Conservation (phyloP, 2,113 vertebrate species). For the Pagrus major region DNA sequence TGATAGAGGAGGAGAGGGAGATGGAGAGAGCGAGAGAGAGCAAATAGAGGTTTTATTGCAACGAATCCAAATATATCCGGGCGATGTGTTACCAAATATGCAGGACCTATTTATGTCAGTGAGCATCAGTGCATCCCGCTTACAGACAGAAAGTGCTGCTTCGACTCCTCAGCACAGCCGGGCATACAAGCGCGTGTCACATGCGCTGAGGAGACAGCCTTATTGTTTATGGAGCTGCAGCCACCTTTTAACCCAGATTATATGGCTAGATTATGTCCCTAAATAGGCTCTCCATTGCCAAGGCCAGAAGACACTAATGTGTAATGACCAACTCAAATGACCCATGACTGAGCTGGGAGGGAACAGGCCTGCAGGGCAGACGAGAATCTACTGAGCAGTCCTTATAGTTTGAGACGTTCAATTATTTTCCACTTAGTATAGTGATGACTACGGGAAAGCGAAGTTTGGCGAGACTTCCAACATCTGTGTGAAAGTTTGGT, state of each 20-base stretch:
- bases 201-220: constrained; percentile 11
- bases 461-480: constrained; percentile 20
- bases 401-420: constrained; percentile 42
- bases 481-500: constrained; percentile 16
- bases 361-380: constrained; percentile 32
- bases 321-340: constrained; percentile 55
- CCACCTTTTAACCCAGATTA: constrained; percentile 57
- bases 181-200: constrained; percentile 21
- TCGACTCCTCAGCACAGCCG: constrained; percentile 49
- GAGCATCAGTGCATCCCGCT: constrained; percentile 81
- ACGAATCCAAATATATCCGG: constrained; percentile 80
- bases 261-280: constrained; percentile 38
- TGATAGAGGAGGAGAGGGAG: constrained; percentile 35
- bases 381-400: constrained; percentile 12
- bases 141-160: constrained; percentile 70
- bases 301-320: constrained; percentile 46
- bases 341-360: constrained; percentile 29
- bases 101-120: constrained; percentile 86
- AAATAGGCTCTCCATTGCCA: constrained; percentile 40
- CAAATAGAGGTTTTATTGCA: constrained; percentile 73
- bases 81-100: constrained; percentile 81
- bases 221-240: constrained; percentile 26
- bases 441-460: constrained; percentile 37
- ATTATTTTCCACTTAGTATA: constrained; percentile 42
- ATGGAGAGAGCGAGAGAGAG: constrained; percentile 41